Evolutionary conservation across 2,888 invertebrate genomes (phyloP), one percentile per base, ranked within the genome.

Genomic region (Caenorhabditis angaria): DNA sequence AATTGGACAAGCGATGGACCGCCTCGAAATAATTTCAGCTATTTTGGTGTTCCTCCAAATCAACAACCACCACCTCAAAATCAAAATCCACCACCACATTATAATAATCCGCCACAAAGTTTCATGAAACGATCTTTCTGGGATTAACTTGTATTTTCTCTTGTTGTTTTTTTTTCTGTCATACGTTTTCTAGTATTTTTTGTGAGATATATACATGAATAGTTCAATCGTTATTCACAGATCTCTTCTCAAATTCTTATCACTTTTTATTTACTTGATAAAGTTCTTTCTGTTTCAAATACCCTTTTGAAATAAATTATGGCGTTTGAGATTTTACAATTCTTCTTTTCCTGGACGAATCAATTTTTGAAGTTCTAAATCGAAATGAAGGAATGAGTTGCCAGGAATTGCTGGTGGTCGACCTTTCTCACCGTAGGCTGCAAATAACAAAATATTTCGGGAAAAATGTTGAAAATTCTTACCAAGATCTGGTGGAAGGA

Each of bases 401-500:
- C 77, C 70, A 12, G 87, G 86, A 55, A 86, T 87, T 10, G 70
- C 69, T 66, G 82, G 80, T 12, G 81, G 79, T 12, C 85, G 70
- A 57, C 86, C 86, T 55, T 79, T 78, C 61, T 81, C 82, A 57
- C 86, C 86, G 64, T 86, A 86, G n/a, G 78, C 85, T 83, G 59
- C n/a, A 41, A 41, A 10, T 41, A 41, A 3, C 2, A 3, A 14
- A 14, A 18, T 5, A 18, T 41, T 48, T 12, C 28, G 12, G 20
- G 14, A 3, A 32, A 58, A 24, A n/a, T 10, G 20, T 32, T 56
- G 18, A 18, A 35, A 18, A 18, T 41, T 41, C 55, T 65, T 51
- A 83, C 83, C 84, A 1, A 82, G 73, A 56, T 82, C 82, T 28
- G 87, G 83, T 8, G 86, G 86, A 57, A 86, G 83, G 53, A 85